Evolutionary conservation across 2,888 invertebrate genomes (phyloP).

Genomic region (Polydrusus pterygomalis): DNA sequence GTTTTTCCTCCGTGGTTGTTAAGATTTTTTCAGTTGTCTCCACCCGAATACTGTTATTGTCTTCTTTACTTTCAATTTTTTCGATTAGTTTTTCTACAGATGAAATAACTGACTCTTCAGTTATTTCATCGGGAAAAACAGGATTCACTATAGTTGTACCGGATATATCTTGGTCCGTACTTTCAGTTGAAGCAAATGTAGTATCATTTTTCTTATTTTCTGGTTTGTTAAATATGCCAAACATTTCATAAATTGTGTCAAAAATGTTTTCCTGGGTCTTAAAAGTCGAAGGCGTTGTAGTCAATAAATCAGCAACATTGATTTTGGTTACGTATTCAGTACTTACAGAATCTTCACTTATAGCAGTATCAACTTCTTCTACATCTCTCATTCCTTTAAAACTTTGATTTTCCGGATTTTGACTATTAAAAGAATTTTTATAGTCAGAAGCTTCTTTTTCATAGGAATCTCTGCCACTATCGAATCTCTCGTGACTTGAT

Average conservation of each 20-base stretch:
- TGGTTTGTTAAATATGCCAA: constrained; percentile 61
- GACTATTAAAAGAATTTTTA: not conserved
- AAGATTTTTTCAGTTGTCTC: constrained; percentile 43
- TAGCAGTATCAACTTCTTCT: constrained; percentile 15
- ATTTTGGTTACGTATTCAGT: constrained; percentile 21
- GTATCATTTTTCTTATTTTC: constrained; percentile 14
- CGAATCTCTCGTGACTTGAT: not conserved
- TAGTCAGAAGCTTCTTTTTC: not conserved
- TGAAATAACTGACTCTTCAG: constrained; percentile 58
- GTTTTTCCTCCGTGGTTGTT: constrained; percentile 69
- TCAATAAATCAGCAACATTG: constrained; percentile 2
- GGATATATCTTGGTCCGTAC: constrained; percentile 34
- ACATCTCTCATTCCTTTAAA: not conserved
- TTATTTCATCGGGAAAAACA: constrained; percentile 63
- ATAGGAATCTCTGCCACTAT: not conserved
- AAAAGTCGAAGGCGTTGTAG: constrained; percentile 51
- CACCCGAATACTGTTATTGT: constrained; percentile 33
- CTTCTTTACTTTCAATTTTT: not conserved
- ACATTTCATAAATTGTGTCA: constrained; percentile 68
- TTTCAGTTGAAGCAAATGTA: not conserved
- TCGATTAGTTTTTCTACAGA: constrained; percentile 54
- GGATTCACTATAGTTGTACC: constrained; percentile 60
- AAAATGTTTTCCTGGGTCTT: constrained; percentile 64
- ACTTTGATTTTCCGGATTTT: not conserved
- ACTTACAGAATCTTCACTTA: not conserved